Conservation (phyloP, 2,113 vertebrate species). For the Agapornis roseicollis region DNA sequence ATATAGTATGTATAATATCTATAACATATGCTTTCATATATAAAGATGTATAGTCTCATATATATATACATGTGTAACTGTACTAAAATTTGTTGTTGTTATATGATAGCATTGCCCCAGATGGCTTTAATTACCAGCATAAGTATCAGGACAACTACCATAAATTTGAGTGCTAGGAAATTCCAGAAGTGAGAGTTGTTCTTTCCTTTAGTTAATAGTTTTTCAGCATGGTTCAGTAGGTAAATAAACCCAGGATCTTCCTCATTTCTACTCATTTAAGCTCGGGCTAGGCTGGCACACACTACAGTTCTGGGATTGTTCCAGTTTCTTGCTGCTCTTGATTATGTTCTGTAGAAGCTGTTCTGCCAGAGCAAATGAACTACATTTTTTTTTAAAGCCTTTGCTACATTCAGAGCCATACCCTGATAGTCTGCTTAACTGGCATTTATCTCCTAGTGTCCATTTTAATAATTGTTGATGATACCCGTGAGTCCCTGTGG, state of each 20-base stretch:
- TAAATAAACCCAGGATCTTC: background rate
- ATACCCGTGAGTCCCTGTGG: background rate
- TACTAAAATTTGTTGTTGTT: background rate
- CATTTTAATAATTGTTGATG: background rate
- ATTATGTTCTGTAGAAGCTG: background rate
- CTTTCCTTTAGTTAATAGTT: background rate
- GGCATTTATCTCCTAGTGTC: background rate
- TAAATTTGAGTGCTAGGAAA: background rate
- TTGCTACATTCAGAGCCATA: background rate
- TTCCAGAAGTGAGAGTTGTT: background rate
- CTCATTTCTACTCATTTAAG: background rate
- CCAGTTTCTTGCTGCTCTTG: background rate
- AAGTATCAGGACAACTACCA: background rate
- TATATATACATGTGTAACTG: background rate
- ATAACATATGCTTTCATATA: background rate
- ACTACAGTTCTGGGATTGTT: background rate
- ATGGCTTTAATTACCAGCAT: background rate
- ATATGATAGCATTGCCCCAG: background rate
- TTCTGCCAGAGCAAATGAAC: background rate
- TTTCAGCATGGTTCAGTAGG: background rate
- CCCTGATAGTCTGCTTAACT: background rate
- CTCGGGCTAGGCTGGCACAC: background rate
- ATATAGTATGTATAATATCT: background rate
- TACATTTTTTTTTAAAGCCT: background rate
- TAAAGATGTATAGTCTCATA: background rate